Percentiles rank a stretch among this genome's conserved stretches.
These are phyloP conservation scores for Trachelus iudaicus DNA, from an alignment of 2,888 invertebrate species.

Conservation along the genomic window DNA sequence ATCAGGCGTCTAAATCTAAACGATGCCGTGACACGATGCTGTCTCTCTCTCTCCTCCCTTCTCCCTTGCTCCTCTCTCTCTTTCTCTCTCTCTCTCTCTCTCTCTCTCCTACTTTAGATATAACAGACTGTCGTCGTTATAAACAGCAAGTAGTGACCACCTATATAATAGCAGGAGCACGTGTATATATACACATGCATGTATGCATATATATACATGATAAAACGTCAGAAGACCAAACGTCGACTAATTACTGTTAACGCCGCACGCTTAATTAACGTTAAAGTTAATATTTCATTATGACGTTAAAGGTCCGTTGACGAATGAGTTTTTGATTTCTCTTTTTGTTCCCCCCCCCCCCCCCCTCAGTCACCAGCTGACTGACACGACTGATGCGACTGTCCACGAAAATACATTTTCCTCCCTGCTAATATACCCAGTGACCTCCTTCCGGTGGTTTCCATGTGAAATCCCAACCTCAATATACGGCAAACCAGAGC, in stretches of 20 bases:
- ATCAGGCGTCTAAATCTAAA: conserved; percentile 61
- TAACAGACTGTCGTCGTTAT: neutral
- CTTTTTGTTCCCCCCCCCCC: neutral
- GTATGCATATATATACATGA: no score
- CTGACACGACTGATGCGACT: no score
- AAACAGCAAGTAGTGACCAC: no score
- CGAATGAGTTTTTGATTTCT: conserved; percentile 13
- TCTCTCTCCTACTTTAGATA: conserved; percentile 16
- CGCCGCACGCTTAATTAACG: conserved; percentile 49
- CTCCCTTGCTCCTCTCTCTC: conserved; percentile 2
- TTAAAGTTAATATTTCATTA: conserved; percentile 34
- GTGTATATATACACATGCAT: no score
- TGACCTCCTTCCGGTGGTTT: no score
- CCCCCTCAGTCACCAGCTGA: no score
- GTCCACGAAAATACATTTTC: no score
- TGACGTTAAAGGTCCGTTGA: conserved; percentile 17
- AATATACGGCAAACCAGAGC: no score
- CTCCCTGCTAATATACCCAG: no score
- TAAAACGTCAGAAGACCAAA: conserved; percentile 12
- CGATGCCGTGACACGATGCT: conserved; percentile 50
- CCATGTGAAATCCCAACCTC: no score
- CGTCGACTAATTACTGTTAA: conserved; percentile 59
- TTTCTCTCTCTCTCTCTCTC: neutral
- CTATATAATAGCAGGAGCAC: no score
- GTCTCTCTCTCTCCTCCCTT: conserved; percentile 16